Evolutionary conservation across 1,140 invertebrate genomes (phyloP).

Genomic region (Agrypnia vestita): DNA sequence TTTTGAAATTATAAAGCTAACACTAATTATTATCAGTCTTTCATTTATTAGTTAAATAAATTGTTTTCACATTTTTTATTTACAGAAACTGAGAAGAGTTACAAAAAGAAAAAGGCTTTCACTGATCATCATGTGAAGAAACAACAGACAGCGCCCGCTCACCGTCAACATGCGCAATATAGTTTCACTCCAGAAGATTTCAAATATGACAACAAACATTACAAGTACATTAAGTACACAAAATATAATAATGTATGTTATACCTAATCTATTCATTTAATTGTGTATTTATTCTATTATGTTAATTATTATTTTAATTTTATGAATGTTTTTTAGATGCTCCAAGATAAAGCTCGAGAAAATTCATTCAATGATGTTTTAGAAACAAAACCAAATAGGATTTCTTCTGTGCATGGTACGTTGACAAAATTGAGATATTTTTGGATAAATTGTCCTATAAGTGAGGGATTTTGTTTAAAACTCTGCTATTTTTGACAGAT

Average conservation of each 20-base stretch:
- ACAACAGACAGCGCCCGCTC: conserved; percentile 44
- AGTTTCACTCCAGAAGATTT: conserved; percentile 84
- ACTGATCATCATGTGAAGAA: conserved; percentile 60
- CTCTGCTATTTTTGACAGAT: conserved; percentile 47
- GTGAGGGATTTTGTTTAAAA: neutral
- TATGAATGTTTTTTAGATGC: conserved; percentile 46
- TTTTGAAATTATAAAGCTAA: neutral
- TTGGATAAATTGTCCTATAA: neutral
- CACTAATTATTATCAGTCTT: neutral
- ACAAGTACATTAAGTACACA: conserved; percentile 85
- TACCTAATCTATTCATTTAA: neutral
- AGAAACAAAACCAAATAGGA: conserved; percentile 54
- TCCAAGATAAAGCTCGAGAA: conserved; percentile 56
- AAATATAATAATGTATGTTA: conserved; percentile 79
- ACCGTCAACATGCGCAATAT: conserved; percentile 68
- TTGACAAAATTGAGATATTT: neutral
- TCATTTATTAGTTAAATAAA: neutral
- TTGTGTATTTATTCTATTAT: neutral
- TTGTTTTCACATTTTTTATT: conserved; percentile 22
- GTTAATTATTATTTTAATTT: conserved; percentile 16
- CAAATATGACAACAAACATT: conserved; percentile 87
- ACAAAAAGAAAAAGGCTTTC: conserved; percentile 55
- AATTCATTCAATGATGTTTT: conserved; percentile 60
- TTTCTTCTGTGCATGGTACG: conserved; percentile 56
- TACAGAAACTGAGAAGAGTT: conserved; percentile 42